Percentiles rank a stretch among this genome's conserved stretches.
phyloP scores from a whole-genome alignment of 2,113 vertebrate genomes.

The Aleadryas rufinucha region DNA sequence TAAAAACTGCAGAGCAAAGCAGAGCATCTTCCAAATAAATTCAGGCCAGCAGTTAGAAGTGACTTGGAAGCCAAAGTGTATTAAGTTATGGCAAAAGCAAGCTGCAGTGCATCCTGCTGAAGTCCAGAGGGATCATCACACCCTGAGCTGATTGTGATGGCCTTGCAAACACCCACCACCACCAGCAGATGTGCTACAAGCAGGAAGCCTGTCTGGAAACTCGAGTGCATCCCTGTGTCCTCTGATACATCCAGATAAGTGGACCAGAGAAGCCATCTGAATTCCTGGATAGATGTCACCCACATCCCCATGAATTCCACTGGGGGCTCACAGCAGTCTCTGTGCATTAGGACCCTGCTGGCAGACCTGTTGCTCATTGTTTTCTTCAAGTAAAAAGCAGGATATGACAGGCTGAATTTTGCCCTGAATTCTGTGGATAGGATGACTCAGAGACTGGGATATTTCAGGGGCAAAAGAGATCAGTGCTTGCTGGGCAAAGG shows the following conservation, averaged over 20 bases:
- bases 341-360: accelerated
- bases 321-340: accelerated
- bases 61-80: neutral
- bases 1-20: neutral
- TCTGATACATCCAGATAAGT: neutral
- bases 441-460: neutral
- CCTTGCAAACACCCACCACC: neutral
- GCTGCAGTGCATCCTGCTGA: neutral
- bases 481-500: neutral
- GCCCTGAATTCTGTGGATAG: neutral
- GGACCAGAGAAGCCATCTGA: neutral
- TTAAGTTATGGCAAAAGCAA: neutral
- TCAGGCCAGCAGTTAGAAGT: neutral
- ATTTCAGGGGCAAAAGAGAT: neutral
- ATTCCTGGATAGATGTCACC: neutral
- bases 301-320: neutral
- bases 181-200: neutral
- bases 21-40: neutral
- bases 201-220: neutral
- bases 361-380: neutral
- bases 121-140: neutral
- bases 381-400: neutral
- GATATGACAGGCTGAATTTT: neutral
- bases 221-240: neutral
- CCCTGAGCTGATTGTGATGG: neutral